Conservation (phyloP, 2,113 vertebrate genomes). For the Panthera leo region DNA sequence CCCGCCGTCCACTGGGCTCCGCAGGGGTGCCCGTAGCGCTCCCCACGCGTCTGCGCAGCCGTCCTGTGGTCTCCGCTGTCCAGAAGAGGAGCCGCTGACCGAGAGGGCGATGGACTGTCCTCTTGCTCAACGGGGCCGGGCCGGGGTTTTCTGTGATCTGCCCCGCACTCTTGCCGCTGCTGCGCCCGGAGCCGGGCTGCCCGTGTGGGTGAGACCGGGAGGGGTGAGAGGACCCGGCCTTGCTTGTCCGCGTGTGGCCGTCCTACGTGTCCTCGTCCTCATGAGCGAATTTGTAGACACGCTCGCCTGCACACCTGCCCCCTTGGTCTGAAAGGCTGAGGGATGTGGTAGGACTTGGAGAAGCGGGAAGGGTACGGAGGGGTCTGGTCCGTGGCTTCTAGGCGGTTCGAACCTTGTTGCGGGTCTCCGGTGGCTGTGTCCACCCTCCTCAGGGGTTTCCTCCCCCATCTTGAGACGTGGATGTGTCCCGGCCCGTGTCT, state of each 20-base stretch:
- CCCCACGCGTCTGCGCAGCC: background rate
- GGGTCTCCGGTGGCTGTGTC: background rate
- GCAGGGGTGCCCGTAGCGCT: background rate
- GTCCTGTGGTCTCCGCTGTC: background rate
- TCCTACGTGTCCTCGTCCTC: too few relatives aligned
- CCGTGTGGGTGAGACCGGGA: background rate
- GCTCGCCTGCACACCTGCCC: background rate
- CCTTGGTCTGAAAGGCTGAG: background rate
- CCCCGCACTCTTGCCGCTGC: background rate
- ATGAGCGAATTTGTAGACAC: background rate
- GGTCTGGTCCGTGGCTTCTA: background rate
- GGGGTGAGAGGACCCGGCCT: background rate
- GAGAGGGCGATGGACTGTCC: too few relatives aligned
- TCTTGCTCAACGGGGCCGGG: background rate
- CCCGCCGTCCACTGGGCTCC: background rate
- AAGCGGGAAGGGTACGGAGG: background rate
- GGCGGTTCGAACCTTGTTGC: background rate
- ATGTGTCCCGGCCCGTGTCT: background rate
- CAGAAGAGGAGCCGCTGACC: background rate
- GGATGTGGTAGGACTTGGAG: background rate
- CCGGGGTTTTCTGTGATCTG: background rate
- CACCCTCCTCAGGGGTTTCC: background rate
- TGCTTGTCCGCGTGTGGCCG: background rate
- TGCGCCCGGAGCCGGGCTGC: background rate
- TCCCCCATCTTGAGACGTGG: background rate